phyloP scores from a whole-genome alignment of 2,888 invertebrate genomes.

The Encarsia formosa region DNA sequence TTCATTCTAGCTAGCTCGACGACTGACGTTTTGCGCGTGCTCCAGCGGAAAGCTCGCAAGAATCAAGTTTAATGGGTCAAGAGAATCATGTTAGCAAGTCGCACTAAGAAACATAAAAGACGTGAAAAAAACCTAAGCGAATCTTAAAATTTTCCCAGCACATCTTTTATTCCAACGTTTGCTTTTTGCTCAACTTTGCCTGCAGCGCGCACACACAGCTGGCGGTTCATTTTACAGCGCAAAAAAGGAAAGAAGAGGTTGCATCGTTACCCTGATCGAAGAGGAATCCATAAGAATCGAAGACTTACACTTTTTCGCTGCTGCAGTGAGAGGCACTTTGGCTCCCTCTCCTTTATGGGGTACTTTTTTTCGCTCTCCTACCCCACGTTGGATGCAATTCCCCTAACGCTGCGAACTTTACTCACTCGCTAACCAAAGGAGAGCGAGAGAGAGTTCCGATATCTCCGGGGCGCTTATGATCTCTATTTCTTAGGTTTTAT shows the following conservation, averaged over 20 bases:
- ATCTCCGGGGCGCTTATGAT: not conserved
- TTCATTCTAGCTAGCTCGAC: not conserved
- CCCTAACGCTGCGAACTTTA: not conserved
- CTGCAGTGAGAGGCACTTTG: too few species aligned
- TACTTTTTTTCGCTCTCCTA: not conserved
- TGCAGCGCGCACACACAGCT: conserved; percentile 10
- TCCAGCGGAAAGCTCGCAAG: conserved; percentile 8
- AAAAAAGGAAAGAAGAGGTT: not conserved
- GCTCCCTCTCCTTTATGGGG: too few species aligned
- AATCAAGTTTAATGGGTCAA: conserved; percentile 24
- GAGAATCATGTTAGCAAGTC: conserved; percentile 17
- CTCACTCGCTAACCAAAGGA: not conserved
- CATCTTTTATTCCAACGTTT: not conserved
- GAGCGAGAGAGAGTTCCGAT: not conserved
- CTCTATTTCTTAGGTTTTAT: conserved; percentile 14
- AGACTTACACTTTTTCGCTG: conserved; percentile 1
- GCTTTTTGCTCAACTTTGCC: conserved; percentile 1
- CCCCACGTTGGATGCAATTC: not conserved
- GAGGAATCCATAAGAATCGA: not conserved
- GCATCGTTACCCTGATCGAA: not conserved
- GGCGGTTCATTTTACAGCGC: conserved; percentile 6
- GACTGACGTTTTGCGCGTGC: not conserved
- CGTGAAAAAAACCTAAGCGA: conserved; percentile 7
- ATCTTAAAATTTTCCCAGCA: conserved; percentile 8
- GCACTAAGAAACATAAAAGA: too few species aligned